Evolutionary conservation across 2,888 invertebrate genomes (phyloP), one percentile per base, ranked within the genome.

Genomic region (Eremobia ochroleuca): DNA sequence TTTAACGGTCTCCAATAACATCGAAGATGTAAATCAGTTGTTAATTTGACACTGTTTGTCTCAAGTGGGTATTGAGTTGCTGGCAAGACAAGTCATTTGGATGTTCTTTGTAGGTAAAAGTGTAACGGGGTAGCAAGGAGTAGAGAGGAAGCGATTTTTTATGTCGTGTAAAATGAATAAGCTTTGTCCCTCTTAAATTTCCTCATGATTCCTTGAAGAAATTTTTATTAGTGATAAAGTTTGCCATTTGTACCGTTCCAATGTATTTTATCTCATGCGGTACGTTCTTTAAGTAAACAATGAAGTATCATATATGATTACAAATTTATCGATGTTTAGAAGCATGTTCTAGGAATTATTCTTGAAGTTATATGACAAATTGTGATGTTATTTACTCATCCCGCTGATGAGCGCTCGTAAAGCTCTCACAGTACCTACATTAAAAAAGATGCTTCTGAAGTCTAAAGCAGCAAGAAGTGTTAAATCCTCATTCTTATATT

Each of bases 51-150:
- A 89, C 72, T 65, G 49, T 78, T 78, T 70, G 88, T 88, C 88
- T 84, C 86, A 85, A 94, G 94, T 93, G 92, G 92, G 92, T 83
- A 92, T 89, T 80, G 86, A 92, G 93, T 90, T 92, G 85, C 67
- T 87, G 92, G 84, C 92, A 91, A 90, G 92, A 92, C 92, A 82
- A 90, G 37, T 34, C 90, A 93, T 86, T 86, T 89, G 78, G 79
- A 86, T 79, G 82, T 80, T 88, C 85, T 85, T 34, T 28, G 72
- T 79, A 73, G 76, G 64, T 77, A 2, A 64, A 40, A 83, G 37
- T 79, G 73, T 40, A 2, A 76, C 89, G 79, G 89, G 21, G 4
- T 18, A 86, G 87, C 83, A 82, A 70, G 0, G n/a, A 82, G 71
- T 64, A 40, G 43, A 61, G 81, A 81, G 77, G 21, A 68, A 82